phyloP scores from a whole-genome alignment of 2,113 vertebrate genomes.

The Conger conger region DNA sequence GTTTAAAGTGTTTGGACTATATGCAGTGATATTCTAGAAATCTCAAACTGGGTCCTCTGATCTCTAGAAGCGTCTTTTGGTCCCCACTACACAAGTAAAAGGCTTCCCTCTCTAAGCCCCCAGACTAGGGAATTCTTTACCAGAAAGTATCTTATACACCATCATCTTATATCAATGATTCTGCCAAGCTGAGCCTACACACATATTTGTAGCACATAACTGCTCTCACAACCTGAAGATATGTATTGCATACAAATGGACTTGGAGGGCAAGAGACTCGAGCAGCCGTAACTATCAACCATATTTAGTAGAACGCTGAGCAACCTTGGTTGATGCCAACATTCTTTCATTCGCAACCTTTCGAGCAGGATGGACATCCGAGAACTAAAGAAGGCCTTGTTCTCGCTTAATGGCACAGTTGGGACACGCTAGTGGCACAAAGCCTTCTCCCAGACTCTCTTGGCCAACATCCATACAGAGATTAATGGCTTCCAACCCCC shows the following conservation, averaged over 20 bases:
- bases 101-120: too few species aligned
- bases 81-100: too few species aligned
- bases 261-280: not conserved
- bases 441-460: not conserved
- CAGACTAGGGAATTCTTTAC: too few species aligned
- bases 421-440: not conserved
- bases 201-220: too few species aligned
- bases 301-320: not conserved
- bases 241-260: not conserved
- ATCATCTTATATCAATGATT: too few species aligned
- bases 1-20: too few species aligned
- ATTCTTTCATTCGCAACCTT: not conserved
- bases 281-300: not conserved
- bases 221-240: too few species aligned
- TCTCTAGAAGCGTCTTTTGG: too few species aligned
- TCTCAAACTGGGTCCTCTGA: too few species aligned
- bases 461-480: not conserved
- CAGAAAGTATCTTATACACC: too few species aligned
- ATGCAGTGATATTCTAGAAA: too few species aligned
- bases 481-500: not conserved
- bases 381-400: not conserved
- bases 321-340: constrained; percentile 3
- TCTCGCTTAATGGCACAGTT: not conserved
- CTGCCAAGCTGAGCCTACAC: not conserved
- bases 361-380: not conserved